These are phyloP conservation scores for Macrostomum lignano DNA, from an alignment of 1,140 invertebrate genomes.

Conservation along the genomic window DNA sequence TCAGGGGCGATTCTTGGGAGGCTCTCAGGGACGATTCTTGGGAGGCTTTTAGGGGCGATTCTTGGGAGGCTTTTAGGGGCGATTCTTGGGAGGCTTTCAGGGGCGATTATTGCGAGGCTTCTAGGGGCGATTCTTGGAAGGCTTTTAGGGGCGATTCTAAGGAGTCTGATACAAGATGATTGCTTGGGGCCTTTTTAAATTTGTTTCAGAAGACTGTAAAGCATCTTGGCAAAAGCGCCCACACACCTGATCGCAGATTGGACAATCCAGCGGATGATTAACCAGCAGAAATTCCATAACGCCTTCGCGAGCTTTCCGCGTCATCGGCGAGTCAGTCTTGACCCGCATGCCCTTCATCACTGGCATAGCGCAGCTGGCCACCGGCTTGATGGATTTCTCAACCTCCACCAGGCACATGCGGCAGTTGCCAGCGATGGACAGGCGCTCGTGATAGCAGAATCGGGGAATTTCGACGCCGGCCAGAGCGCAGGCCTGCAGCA, in stretches of 20 bases:
- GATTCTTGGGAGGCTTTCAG: too few relatives aligned
- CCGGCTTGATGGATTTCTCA: constrained; percentile 70
- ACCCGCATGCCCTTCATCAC: constrained; percentile 91
- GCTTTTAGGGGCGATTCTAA: too few relatives aligned
- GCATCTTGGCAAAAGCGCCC: too few relatives aligned
- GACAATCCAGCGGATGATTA: constrained; percentile 93
- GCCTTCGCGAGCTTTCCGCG: constrained; percentile 56
- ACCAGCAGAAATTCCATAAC: constrained; percentile 97
- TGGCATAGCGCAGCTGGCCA: constrained; percentile 98
- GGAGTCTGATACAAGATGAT: too few relatives aligned
- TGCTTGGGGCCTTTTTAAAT: too few relatives aligned
- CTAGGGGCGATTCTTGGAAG: too few relatives aligned
- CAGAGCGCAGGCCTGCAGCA: constrained; percentile 81
- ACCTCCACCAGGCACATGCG: constrained; percentile 98
- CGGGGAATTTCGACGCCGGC: constrained; percentile 90
- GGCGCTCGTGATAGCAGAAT: constrained; percentile 92
- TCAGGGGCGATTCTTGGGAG: too few relatives aligned
- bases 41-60: too few relatives aligned
- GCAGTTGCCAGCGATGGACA: constrained; percentile 79
- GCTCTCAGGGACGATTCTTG: too few relatives aligned
- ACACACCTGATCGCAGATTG: constrained; percentile 93
- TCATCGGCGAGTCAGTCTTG: constrained; percentile 84
- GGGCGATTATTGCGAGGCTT: too few relatives aligned
- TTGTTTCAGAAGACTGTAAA: too few relatives aligned
- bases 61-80: too few relatives aligned